phyloP scores from a whole-genome alignment of 2,797 vertebrate genomes.

The Nasua narica region DNA sequence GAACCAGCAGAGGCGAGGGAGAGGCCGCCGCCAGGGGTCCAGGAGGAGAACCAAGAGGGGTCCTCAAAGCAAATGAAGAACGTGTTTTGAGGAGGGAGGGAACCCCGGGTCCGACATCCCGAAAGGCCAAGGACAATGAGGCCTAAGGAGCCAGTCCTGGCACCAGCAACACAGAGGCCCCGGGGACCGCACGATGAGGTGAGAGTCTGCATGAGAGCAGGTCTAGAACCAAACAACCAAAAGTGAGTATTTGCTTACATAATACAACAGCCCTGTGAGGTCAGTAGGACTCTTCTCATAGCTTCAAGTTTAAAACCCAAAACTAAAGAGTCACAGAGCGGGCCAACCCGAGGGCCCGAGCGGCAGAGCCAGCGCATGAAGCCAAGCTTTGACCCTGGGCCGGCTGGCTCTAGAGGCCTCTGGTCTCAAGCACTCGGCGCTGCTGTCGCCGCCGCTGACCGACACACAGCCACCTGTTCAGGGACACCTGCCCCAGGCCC shows the following conservation, averaged over 20 bases:
- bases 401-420: neutral
- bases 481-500: neutral
- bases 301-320: neutral
- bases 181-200: no score
- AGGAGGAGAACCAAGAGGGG: neutral
- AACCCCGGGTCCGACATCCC: neutral
- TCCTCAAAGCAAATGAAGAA: neutral
- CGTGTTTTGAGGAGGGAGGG: neutral
- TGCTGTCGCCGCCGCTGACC: neutral
- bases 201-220: neutral
- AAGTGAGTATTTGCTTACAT: neutral
- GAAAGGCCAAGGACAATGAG: neutral
- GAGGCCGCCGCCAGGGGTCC: neutral
- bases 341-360: neutral
- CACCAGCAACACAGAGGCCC: neutral
- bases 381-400: neutral
- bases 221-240: neutral
- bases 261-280: neutral
- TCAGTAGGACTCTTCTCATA: neutral
- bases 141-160: neutral
- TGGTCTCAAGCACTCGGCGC: neutral
- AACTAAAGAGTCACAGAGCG: neutral
- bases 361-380: neutral
- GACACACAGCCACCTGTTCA: neutral
- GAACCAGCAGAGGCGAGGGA: neutral